These are phyloP conservation scores for Brevipalpus yothersi DNA, from an alignment of 1,140 invertebrate genomes.

Conservation along the genomic window DNA sequence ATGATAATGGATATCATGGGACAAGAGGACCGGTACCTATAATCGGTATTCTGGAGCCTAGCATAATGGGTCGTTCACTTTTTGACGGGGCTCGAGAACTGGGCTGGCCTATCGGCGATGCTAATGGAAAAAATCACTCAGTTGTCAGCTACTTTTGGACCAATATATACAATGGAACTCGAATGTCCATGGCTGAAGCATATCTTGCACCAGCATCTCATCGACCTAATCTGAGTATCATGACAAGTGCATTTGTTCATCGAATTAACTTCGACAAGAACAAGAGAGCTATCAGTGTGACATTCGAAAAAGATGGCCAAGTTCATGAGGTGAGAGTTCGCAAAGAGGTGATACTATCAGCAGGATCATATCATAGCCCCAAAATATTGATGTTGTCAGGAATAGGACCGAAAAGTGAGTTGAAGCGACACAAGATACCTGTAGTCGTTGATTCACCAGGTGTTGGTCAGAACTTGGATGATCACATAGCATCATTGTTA, in stretches of 20 bases:
- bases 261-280: background rate
- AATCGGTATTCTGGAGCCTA: background rate
- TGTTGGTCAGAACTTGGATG: constrained; percentile 22
- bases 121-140: background rate
- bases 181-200: background rate
- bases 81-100: background rate
- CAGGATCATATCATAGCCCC: constrained; percentile 62
- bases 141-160: constrained; percentile 3
- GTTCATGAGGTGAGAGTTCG: constrained; percentile 31
- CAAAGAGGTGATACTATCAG: constrained; percentile 64
- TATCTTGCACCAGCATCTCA: background rate
- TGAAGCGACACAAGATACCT: constrained; percentile 14
- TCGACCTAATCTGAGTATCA: background rate
- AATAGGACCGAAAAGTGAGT: constrained; percentile 34
- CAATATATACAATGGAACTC: background rate
- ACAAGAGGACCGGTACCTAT: background rate
- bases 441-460: constrained; percentile 19
- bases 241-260: background rate
- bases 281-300: background rate
- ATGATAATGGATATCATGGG: background rate
- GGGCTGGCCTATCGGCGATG: background rate
- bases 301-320: background rate
- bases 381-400: constrained; percentile 76
- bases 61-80: background rate
- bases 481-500: constrained; percentile 14